phyloP scores from a whole-genome alignment of 2,797 vertebrate species.

The Holocentrus rufus region DNA sequence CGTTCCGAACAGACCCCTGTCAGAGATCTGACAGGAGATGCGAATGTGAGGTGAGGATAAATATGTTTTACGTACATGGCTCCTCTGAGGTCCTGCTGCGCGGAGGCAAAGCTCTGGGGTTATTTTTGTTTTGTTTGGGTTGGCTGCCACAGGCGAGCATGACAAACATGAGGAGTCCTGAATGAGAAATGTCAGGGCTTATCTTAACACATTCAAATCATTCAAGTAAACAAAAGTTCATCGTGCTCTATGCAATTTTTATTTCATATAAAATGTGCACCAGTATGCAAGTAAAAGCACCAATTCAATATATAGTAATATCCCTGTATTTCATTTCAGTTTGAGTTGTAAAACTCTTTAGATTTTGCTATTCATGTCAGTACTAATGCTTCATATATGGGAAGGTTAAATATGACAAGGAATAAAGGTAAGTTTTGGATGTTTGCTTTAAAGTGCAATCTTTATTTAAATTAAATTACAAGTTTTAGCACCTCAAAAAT shows the following conservation, averaged over 20 bases:
- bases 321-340: not conserved
- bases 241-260: not conserved
- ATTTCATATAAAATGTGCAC: no score
- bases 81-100: not conserved
- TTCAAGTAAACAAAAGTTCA: not conserved
- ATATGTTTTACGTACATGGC: not conserved
- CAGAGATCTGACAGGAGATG: slow-evolving; percentile 8
- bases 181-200: not conserved
- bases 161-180: not conserved
- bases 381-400: not conserved
- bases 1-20: slow-evolving; percentile 14
- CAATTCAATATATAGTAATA: not conserved
- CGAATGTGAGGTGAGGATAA: slow-evolving; percentile 1
- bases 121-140: not conserved
- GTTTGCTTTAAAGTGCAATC: no score
- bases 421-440: no score
- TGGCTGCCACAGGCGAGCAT: not conserved
- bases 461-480: no score
- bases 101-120: not conserved
- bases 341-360: not conserved
- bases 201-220: no score
- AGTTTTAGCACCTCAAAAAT: not conserved
- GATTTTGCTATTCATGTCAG: not conserved
- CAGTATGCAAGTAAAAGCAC: no score
- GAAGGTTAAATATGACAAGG: no score